Conservation (phyloP, 2,113 vertebrate genomes). For the Heliornis fulica region DNA sequence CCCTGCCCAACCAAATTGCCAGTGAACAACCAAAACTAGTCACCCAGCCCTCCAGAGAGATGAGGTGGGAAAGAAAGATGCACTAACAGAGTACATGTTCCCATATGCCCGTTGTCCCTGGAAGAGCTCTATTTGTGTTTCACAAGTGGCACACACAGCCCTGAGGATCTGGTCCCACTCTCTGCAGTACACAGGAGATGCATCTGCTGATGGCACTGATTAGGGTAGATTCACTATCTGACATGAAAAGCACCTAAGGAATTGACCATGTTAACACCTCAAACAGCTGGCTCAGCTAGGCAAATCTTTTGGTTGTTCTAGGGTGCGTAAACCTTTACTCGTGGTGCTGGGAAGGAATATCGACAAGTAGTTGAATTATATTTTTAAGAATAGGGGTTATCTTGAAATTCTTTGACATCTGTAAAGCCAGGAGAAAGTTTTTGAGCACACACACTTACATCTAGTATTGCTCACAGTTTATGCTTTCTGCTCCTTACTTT, state of each 20-base stretch:
- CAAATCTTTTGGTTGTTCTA: neutral
- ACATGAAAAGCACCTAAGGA: neutral
- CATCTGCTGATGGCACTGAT: neutral
- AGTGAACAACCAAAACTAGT: neutral
- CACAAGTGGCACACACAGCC: neutral
- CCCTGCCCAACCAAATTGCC: too few species aligned
- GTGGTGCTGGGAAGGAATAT: neutral
- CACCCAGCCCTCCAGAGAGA: neutral
- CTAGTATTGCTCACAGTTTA: neutral
- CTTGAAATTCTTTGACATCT: neutral
- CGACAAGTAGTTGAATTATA: neutral
- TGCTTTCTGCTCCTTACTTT: neutral
- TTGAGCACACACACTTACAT: neutral
- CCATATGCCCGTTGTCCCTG: neutral
- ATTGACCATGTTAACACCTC: neutral
- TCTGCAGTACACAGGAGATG: neutral
- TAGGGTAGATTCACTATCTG: neutral
- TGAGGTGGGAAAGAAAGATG: neutral
- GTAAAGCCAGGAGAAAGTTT: neutral
- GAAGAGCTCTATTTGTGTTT: neutral
- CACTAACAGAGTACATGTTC: fast-evolving
- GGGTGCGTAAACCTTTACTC: fast-evolving
- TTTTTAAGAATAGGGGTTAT: neutral
- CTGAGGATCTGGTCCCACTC: fast-evolving
- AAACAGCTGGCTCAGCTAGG: neutral